These are phyloP conservation scores for Hydropsyche betteni DNA, from an alignment of 2,888 invertebrate genomes.

Conservation along the genomic window DNA sequence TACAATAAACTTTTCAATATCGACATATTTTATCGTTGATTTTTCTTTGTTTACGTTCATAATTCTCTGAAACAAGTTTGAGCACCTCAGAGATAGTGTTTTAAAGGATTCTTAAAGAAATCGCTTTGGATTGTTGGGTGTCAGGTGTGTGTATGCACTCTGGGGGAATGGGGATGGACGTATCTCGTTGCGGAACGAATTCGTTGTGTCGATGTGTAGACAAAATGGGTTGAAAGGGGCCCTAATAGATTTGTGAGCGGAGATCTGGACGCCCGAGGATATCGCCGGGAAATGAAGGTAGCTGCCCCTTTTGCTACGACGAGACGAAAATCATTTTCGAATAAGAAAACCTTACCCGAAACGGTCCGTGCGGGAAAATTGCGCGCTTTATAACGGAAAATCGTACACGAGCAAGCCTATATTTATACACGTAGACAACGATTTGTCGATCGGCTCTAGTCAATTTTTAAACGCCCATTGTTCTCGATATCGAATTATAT, in stretches of 20 bases:
- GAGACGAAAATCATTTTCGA: conserved; percentile 32
- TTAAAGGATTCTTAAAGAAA: neutral
- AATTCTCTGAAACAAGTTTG: too few relatives aligned
- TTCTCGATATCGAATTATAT: too few relatives aligned
- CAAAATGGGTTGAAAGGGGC: conserved; percentile 29
- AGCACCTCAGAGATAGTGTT: too few relatives aligned
- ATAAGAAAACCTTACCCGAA: conserved; percentile 17
- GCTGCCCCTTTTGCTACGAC: conserved; percentile 29
- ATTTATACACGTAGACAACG: too few relatives aligned
- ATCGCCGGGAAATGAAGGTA: conserved; percentile 40
- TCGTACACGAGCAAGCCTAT: too few relatives aligned
- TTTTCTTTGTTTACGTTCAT: too few relatives aligned
- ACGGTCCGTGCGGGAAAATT: conserved; percentile 21
- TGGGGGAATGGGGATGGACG: neutral
- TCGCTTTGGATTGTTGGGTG: neutral
- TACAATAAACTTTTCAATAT: too few relatives aligned
- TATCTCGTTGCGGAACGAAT: neutral
- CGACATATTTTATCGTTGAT: too few relatives aligned
- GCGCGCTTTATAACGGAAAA: neutral
- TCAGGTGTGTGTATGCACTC: conserved; percentile 29
- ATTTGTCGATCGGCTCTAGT: too few relatives aligned
- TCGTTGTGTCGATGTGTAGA: conserved; percentile 1
- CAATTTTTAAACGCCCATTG: too few relatives aligned
- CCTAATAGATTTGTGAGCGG: conserved; percentile 39
- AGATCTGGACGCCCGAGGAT: conserved; percentile 39